Evolutionary conservation across 2,113 vertebrate species (phyloP).

Genomic region (Anguilla rostrata): DNA sequence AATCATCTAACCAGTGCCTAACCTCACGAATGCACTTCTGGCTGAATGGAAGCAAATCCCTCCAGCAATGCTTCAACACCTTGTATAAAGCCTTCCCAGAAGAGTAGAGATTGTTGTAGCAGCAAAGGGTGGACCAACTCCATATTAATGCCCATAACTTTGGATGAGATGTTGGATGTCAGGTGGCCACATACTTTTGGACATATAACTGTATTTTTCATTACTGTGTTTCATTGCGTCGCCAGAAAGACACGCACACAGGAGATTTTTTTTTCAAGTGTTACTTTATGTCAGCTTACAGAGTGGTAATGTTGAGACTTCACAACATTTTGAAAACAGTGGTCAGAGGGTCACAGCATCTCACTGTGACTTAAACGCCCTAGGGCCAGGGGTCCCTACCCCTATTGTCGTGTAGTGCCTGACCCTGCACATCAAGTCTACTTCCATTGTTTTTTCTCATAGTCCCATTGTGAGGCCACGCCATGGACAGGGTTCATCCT

Average conservation of each 20-base stretch:
- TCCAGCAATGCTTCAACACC: no score
- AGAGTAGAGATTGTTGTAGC: no score
- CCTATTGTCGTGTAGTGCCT: neutral
- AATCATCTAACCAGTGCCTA: no score
- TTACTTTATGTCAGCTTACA: conserved; percentile 8
- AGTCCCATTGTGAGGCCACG: conserved; percentile 80
- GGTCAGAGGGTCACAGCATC: neutral
- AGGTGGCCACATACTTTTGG: no score
- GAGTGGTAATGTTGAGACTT: neutral
- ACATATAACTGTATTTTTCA: no score
- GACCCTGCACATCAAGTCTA: conserved; percentile 12
- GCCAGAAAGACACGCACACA: neutral
- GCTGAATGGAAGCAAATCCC: no score
- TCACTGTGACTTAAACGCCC: neutral
- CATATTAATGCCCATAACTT: no score
- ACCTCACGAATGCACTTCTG: no score
- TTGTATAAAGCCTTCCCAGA: no score
- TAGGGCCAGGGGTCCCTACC: neutral
- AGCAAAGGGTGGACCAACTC: no score
- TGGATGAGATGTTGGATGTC: no score
- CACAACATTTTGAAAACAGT: neutral
- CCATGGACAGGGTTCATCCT: conserved; percentile 73
- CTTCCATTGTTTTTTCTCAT: conserved; percentile 83
- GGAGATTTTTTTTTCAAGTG: neutral
- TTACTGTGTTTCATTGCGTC: no score